A percentile compares a stretch with the other conserved stretches of the same genome.
Evolutionary conservation across 2,888 invertebrate species (phyloP).

Genomic region (Catocala nupta): DNA sequence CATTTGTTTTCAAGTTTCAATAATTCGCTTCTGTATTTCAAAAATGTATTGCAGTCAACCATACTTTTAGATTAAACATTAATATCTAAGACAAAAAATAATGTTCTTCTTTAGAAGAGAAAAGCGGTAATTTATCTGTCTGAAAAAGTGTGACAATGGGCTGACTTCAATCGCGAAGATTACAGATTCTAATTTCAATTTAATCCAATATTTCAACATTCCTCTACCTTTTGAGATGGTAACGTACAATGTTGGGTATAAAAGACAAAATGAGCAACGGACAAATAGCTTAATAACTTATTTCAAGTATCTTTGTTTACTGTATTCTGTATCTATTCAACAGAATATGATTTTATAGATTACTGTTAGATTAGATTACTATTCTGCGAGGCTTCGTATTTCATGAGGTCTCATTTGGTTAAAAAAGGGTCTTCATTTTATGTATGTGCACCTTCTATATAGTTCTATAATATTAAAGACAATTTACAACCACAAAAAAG

Average conservation of each 20-base stretch:
- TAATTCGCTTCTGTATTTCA: neutral
- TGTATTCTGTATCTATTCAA: too few relatives aligned
- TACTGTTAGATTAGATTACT: too few relatives aligned
- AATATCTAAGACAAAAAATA: slow-evolving; percentile 13
- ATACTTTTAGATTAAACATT: slow-evolving; percentile 10
- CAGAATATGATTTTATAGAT: too few relatives aligned
- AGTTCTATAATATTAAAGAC: too few relatives aligned
- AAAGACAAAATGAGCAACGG: slow-evolving; percentile 30
- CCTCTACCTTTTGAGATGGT: slow-evolving; percentile 31
- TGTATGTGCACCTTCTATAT: too few relatives aligned
- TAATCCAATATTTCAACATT: slow-evolving; percentile 43
- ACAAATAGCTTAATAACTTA: slow-evolving; percentile 33
- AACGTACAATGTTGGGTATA: slow-evolving; percentile 36
- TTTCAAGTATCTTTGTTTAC: slow-evolving; percentile 16
- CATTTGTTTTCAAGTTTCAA: too few relatives aligned
- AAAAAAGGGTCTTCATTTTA: too few relatives aligned
- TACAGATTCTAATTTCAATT: slow-evolving; percentile 46
- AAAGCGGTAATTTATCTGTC: slow-evolving; percentile 29
- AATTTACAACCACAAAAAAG: too few relatives aligned
- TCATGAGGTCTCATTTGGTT: too few relatives aligned
- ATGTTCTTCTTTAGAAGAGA: slow-evolving; percentile 11
- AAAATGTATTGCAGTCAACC: neutral
- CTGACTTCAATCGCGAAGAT: slow-evolving; percentile 43
- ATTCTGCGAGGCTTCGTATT: too few relatives aligned
- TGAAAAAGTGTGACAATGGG: slow-evolving; percentile 29